Evolutionary conservation across 1,140 invertebrate genomes (phyloP), one percentile per base, ranked within the genome.

Genomic region (Scaptomyza pallida): DNA sequence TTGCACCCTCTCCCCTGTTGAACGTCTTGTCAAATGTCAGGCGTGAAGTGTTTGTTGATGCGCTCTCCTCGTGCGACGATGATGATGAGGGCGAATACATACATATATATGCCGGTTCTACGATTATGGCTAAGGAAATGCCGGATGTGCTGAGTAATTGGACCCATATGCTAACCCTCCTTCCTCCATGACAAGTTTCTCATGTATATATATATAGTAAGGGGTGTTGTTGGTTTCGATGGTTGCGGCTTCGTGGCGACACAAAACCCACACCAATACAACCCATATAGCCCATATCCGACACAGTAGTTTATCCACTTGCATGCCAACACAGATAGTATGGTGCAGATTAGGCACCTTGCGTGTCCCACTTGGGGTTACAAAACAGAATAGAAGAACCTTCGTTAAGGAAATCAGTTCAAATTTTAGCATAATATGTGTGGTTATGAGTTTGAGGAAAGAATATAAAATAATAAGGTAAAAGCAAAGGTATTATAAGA

Each of bases 31-130:
- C 78, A 89, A 89, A 82, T 88, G 82, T 88, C 83, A 89, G 83
- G 82, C 82, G 82, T 88, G 82, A 88, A 89, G 82, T 88, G 82
- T 88, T 88, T 88, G 82, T 83, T 88, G 82, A 88, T 86, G 80
- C 73, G 81, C 81, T 71, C 57, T 9, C 26, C 35, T 45, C 35
- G 45, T 55, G 55, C 54, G 57, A 44, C 37, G 57, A 51, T 54
- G 57, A 51, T 54, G 56, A 51, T 60, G 68, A 37, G 43, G 21
- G 10, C 15, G 44, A 48, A 48, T 37, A 30, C 8, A 30, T 30
- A 30, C 26, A 30, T 30, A 30, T 30, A 30, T 30, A 30, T 26
- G 48, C 13, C 17, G 23, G 45, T 17, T 15, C 50, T 37, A 37
- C 30, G 50, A 16, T 26, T 50, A 10, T 12, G 51, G 50, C 41